Evolutionary conservation across 2,888 invertebrate species (phyloP).

Genomic region (Petrolisthes manimaculis): DNA sequence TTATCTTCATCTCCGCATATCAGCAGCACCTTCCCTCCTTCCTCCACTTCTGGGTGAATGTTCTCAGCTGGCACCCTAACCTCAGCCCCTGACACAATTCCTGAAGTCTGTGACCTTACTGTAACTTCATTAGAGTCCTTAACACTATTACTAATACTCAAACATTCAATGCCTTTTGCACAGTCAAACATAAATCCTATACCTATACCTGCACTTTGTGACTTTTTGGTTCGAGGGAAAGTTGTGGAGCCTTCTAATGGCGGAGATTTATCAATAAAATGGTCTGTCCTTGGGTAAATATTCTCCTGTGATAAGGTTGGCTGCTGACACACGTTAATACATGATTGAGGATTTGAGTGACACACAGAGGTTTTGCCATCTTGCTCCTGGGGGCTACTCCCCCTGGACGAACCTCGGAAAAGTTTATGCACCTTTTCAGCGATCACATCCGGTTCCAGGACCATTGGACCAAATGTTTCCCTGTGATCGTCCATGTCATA

Average conservation of each 20-base stretch:
- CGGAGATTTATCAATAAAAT: not conserved
- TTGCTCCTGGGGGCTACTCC: slow-evolving; percentile 1
- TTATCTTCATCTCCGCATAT: slow-evolving; percentile 39
- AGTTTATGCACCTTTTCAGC: slow-evolving; percentile 58
- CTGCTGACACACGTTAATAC: no score
- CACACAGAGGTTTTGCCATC: not conserved
- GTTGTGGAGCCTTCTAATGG: not conserved
- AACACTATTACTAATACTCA: not conserved
- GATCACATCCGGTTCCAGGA: slow-evolving; percentile 50
- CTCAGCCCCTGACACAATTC: slow-evolving; percentile 22
- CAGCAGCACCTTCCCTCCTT: slow-evolving; percentile 56
- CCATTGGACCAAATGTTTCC: slow-evolving; percentile 51
- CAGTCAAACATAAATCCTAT: not conserved
- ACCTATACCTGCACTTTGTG: not conserved
- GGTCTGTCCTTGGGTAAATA: not conserved
- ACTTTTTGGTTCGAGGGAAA: slow-evolving; percentile 28
- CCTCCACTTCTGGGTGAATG: slow-evolving; percentile 59
- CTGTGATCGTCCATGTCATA: slow-evolving; percentile 51
- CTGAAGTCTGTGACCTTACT: not conserved
- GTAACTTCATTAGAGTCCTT: not conserved
- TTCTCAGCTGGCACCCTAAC: slow-evolving; percentile 50
- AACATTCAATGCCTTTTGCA: not conserved
- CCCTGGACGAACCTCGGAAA: slow-evolving; percentile 26
- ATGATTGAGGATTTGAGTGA: not conserved
- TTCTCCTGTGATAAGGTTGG: not conserved